Evolutionary conservation across 2,797 vertebrate genomes (phyloP), one percentile per base, ranked within the genome.

Genomic region (Ptychadena robeensis): DNA sequence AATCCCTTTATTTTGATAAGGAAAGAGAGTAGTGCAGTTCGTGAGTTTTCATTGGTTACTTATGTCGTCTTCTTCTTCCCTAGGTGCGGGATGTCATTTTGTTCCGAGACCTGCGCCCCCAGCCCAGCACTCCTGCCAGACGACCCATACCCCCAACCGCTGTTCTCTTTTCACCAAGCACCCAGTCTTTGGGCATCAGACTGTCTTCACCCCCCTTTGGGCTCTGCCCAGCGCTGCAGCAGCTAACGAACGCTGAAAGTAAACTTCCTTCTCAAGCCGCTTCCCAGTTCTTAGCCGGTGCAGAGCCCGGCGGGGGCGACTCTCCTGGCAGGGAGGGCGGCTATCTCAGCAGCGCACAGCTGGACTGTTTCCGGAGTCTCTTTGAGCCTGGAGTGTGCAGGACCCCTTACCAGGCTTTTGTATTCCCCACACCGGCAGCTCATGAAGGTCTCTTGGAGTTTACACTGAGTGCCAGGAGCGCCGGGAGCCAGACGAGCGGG

Each of bases 341-440:
- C 37, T 65, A 85, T 40, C 65, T 85, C 3, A 80, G 72, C 27
- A 76, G 77, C 30, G 38, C 82, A 9, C 82, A 85, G 57, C 12
- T 80, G 25, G 82, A 85, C 35, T 80, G 77, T 76, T 85, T 85
- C 31, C 63, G 77, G 28, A 75, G 82, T 25, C 37, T 85, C 3
- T 85, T 85, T 76, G 78, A 80, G 27, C 77, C 78, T 3, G 78
- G 82, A 53, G 28, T 85, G 4, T 85, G 82, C 12, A 28, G 82
- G 65, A 76, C 57, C 9, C 82, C 82, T 0, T 85, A 80, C 37
- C 78, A 80, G 72, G 78, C 71, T 8, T 8, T 74, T 6, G 35
- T 30, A 11, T 63, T 61, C 3, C 71, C 77, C 14, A 2, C 28
- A 18, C 53, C 28, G 15, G 32, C 37, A 9, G 68, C 3, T 15